These are phyloP conservation scores for Ctenochaetus hawaiiensis DNA, from an alignment of 2,797 vertebrate genomes.

Conservation along the genomic window DNA sequence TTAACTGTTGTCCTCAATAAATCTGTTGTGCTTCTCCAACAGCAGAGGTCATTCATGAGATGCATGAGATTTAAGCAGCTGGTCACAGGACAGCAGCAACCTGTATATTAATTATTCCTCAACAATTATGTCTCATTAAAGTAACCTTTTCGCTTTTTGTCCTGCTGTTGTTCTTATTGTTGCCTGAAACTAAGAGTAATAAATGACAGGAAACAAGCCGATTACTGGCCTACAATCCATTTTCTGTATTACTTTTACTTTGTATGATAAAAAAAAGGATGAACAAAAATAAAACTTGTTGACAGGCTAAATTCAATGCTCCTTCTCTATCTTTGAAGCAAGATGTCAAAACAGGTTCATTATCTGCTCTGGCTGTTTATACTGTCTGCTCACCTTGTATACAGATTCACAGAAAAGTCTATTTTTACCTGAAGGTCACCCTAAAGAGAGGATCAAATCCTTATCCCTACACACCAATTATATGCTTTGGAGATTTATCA, in stretches of 20 bases:
- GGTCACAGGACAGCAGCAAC: slow-evolving; percentile 21
- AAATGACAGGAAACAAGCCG: neutral
- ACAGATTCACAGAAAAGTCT: neutral
- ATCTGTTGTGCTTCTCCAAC: slow-evolving; percentile 55
- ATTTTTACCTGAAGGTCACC: slow-evolving; percentile 45
- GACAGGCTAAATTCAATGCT: slow-evolving; percentile 1
- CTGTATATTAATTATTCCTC: neutral
- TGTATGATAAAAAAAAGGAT: neutral
- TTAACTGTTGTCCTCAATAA: slow-evolving; percentile 56
- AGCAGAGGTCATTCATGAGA: slow-evolving; percentile 64
- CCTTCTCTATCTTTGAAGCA: neutral
- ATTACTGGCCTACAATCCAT: no score
- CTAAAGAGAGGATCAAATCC: neutral
- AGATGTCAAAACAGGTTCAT: slow-evolving; percentile 21
- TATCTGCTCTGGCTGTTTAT: neutral
- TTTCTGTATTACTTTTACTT: neutral
- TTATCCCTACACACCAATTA: neutral
- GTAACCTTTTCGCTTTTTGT: neutral
- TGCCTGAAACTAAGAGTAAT: neutral
- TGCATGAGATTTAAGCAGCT: slow-evolving; percentile 23
- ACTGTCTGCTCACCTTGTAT: neutral
- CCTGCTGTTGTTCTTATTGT: neutral
- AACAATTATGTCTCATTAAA: slow-evolving; percentile 2
- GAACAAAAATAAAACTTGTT: neutral
- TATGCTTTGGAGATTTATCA: neutral